These are phyloP conservation scores for Corynorhinus townsendii DNA, from an alignment of 2,113 vertebrate species.

Conservation along the genomic window DNA sequence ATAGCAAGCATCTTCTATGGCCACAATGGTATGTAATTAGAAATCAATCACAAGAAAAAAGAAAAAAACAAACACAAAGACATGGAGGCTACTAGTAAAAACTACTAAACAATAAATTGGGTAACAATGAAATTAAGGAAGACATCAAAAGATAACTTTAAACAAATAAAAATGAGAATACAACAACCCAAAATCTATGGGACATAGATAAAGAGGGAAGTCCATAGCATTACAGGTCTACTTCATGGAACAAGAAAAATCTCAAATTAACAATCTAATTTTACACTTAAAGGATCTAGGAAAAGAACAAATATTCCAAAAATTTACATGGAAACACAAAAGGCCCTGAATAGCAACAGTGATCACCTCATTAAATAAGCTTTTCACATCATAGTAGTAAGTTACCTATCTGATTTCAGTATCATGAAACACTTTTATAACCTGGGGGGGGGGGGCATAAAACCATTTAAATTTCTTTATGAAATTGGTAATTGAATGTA, in stretches of 20 bases:
- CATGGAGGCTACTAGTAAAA: neutral
- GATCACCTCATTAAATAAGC: neutral
- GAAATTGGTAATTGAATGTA: neutral
- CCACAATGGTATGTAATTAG: neutral
- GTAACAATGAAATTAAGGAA: neutral
- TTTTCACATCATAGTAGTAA: constrained; percentile 13
- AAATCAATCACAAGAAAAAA: neutral
- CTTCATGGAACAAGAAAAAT: neutral
- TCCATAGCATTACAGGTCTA: neutral
- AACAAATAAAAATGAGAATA: neutral
- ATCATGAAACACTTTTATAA: neutral
- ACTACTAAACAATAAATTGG: neutral
- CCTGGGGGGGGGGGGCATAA: neutral
- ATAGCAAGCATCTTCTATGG: neutral
- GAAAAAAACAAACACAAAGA: neutral
- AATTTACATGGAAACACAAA: neutral
- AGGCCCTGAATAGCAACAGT: neutral
- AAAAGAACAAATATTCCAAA: neutral
- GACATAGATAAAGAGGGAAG: neutral
- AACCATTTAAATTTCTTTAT: neutral
- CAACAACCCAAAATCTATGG: neutral
- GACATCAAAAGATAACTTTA: neutral
- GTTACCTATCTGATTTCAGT: neutral
- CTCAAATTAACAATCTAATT: neutral
- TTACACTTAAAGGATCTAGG: neutral